A percentile compares a stretch with the other conserved stretches of the same genome.
These are phyloP conservation scores for Doryteuthis pealeii DNA, from an alignment of 1,140 invertebrate genomes.

Conservation along the genomic window DNA sequence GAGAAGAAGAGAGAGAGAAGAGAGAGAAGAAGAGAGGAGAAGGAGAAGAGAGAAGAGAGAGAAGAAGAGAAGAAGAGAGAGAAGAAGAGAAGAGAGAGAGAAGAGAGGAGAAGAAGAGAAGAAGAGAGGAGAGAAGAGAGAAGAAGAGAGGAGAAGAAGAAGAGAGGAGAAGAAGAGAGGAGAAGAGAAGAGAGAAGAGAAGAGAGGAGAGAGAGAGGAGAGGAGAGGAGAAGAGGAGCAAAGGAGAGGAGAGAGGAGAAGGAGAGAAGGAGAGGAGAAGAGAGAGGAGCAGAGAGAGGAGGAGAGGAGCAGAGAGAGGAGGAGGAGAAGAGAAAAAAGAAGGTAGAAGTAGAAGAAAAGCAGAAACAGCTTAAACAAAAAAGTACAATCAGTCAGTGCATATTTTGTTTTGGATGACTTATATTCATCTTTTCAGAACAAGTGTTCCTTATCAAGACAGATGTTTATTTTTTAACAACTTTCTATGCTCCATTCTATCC, in stretches of 20 bases:
- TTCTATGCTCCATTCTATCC: too few species aligned
- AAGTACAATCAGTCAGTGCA: too few species aligned
- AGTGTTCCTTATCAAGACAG: too few species aligned
- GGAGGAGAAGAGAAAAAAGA: not conserved
- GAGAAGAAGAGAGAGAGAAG: not conserved
- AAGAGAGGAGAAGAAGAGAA: not conserved
- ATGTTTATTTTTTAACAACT: too few species aligned
- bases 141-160: not conserved
- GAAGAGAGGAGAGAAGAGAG: not conserved
- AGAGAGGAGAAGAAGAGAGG: not conserved
- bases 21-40: not conserved
- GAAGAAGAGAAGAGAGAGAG: not conserved
- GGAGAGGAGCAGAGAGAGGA: not conserved
- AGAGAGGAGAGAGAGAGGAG: not conserved
- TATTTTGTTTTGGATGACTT: too few species aligned
- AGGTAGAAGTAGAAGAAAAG: not conserved
- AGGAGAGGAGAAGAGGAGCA: not conserved
- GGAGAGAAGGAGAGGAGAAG: not conserved
- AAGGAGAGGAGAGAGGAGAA: not conserved
- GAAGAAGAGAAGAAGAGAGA: not conserved
- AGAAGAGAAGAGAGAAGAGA: not conserved
- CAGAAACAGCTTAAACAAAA: too few species aligned
- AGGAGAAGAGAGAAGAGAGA: not conserved
- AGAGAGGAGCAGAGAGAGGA: not conserved
- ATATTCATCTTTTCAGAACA: too few species aligned